Evolutionary conservation across 2,888 invertebrate species (phyloP).

Genomic region (Silvanus unidentatus): DNA sequence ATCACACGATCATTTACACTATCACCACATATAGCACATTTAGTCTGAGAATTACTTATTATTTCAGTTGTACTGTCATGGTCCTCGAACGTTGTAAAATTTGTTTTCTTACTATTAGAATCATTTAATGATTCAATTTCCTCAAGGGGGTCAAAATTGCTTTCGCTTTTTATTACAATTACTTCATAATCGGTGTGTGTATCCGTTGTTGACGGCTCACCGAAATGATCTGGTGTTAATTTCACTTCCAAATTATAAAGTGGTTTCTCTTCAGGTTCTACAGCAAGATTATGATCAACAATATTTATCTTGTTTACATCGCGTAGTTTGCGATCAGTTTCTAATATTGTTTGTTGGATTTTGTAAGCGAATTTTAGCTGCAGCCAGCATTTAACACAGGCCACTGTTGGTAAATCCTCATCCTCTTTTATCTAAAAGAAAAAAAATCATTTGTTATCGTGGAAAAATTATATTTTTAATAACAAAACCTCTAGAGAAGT

Average conservation of each 20-base stretch:
- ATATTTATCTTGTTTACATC: conserved; percentile 1
- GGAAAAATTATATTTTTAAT: neutral
- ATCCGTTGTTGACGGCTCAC: too few species aligned
- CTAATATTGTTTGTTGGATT: conserved; percentile 28
- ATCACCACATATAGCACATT: conserved; percentile 26
- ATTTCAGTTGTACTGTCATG: too few species aligned
- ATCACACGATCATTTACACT: conserved; percentile 19
- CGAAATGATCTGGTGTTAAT: too few species aligned
- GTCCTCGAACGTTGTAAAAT: too few species aligned
- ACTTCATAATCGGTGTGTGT: too few species aligned
- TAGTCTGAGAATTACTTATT: neutral
- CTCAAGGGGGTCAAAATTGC: too few species aligned
- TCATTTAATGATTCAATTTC: too few species aligned
- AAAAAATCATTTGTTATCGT: neutral
- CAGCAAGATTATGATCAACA: too few species aligned
- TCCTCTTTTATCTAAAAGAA: conserved; percentile 11
- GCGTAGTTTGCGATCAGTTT: conserved; percentile 21
- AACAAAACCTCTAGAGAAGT: conserved; percentile 29
- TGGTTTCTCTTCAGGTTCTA: too few species aligned
- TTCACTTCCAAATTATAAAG: too few species aligned
- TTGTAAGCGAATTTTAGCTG: conserved; percentile 27
- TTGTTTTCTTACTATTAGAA: too few species aligned
- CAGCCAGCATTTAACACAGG: conserved; percentile 29
- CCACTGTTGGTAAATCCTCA: conserved; percentile 15
- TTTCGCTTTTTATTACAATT: too few species aligned